phyloP scores from a whole-genome alignment of 2,113 vertebrate genomes.

The Pitta sordida region DNA sequence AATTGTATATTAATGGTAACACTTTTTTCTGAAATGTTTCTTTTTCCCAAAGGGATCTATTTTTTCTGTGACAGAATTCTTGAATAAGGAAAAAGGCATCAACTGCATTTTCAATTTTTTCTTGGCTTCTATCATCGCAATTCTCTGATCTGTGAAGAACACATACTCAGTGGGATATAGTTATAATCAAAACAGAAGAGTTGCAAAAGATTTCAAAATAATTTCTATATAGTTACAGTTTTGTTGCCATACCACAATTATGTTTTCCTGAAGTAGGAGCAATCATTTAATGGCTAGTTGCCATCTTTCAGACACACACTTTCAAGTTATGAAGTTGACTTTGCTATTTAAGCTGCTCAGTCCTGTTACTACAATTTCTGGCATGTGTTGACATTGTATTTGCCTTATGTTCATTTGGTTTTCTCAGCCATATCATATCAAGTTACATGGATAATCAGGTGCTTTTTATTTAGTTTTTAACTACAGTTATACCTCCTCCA shows the following conservation, averaged over 20 bases:
- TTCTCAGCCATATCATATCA: not conserved
- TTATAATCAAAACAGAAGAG: not conserved
- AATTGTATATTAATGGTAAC: not conserved
- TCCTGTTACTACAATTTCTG: not conserved
- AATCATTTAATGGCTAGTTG: not conserved
- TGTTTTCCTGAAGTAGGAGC: not conserved
- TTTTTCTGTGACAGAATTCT: not conserved
- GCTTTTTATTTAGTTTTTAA: constrained; percentile 57
- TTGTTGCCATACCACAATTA: not conserved
- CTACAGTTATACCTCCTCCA: too few relatives aligned
- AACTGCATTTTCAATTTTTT: not conserved
- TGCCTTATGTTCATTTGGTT: not conserved
- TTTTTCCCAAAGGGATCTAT: not conserved
- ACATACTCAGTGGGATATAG: not conserved
- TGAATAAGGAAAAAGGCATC: not conserved
- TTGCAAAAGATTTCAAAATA: not conserved
- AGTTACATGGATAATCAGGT: constrained; percentile 23
- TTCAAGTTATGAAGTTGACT: not conserved
- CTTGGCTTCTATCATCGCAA: not conserved
- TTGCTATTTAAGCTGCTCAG: not conserved
- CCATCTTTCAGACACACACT: not conserved
- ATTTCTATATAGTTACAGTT: not conserved
- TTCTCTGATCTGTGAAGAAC: not conserved
- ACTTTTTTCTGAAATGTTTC: not conserved
- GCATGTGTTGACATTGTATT: not conserved